Base-by-base conservation (phyloP, 2,113 vertebrate species). In the Scatophagus argus region DNA sequence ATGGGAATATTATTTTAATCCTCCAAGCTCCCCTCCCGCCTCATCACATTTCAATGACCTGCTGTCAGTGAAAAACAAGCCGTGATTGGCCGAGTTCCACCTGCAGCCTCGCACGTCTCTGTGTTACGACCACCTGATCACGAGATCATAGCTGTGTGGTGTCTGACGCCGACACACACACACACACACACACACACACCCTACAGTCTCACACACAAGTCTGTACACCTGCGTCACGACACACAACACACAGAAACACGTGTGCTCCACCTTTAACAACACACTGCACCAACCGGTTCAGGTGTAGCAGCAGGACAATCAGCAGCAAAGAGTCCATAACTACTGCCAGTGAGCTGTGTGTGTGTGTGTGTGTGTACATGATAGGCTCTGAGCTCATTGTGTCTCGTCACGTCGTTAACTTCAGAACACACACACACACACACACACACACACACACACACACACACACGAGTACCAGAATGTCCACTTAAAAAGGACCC, bases 331-430 rank as follows among this genome's bases (percentile, higher is more conserved):
- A 13, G 41, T 60, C 21, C 34, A 31, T 51, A 43, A 61, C 71
- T 58, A 52, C 78, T 36, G 17, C 6, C n/a, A 27, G 12, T 54
- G 12, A 74, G 55, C 21, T 14, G 12, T 31, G 44, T 8, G 62
- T 6, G 23, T 54, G 17, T 55, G 36, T 56, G 47, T 47, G 39
- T 72, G 67, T 29, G 12, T 34, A 77, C 78, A 77, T 29, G 60
- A 72, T 64, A 10, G 5, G 10, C 67, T 49, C 61, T 82, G 74
- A 56, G 60, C 44, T 89, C 81, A 69, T 76, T 38, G 4, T 3
- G 59, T 34, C 29, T 66, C 54, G 23, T 75, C 31, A 11, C 25
- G 7, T 32, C 65, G 52, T 25, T 77, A 23, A 17, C 31, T 46
- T 58, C 17, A 5, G 65, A 49, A 14, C 6, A n/a, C 19, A 73